A percentile compares a stretch with the other conserved stretches of the same genome.
phyloP scores from a whole-genome alignment of 2,888 invertebrate genomes.

The Drosophila siamana region DNA sequence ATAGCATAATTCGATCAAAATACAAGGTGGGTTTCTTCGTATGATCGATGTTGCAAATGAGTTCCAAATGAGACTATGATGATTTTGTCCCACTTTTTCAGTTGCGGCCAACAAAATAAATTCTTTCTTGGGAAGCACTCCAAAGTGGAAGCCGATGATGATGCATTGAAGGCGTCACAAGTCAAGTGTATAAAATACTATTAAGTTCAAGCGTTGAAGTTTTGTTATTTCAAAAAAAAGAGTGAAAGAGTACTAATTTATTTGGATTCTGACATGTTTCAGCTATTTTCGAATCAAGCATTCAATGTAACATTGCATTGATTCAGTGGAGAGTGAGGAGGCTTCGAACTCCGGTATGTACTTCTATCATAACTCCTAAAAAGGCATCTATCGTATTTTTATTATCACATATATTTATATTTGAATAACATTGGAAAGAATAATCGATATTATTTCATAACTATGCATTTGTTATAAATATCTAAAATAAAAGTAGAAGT shows the following conservation, averaged over 20 bases:
- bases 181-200: conserved; percentile 34
- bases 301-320: conserved; percentile 40
- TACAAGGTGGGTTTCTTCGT: conserved; percentile 59
- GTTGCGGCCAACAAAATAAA: conserved; percentile 48
- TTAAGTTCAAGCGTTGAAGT: conserved; percentile 28
- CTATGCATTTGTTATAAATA: conserved; percentile 52
- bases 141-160: conserved; percentile 43
- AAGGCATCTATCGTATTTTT: conserved; percentile 26
- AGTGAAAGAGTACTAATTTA: conserved; percentile 51
- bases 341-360: conserved; percentile 58
- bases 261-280: conserved; percentile 61
- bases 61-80: conserved; percentile 60
- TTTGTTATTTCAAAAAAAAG: conserved; percentile 17
- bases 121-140: conserved; percentile 36
- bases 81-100: conserved; percentile 68
- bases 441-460: conserved; percentile 56
- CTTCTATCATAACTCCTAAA: conserved; percentile 67
- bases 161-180: conserved; percentile 35
- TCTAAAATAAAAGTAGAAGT: conserved; percentile 46
- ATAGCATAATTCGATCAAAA: conserved; percentile 18
- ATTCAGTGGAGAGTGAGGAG: conserved; percentile 51
- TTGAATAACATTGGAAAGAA: conserved; percentile 56
- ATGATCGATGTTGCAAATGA: conserved; percentile 35
- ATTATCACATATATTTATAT: conserved; percentile 12
- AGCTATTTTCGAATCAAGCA: conserved; percentile 45